Percentiles rank a stretch among this genome's conserved stretches.
phyloP scores from a whole-genome alignment of 2,888 invertebrate species.

The Drosophila imparisetae region DNA sequence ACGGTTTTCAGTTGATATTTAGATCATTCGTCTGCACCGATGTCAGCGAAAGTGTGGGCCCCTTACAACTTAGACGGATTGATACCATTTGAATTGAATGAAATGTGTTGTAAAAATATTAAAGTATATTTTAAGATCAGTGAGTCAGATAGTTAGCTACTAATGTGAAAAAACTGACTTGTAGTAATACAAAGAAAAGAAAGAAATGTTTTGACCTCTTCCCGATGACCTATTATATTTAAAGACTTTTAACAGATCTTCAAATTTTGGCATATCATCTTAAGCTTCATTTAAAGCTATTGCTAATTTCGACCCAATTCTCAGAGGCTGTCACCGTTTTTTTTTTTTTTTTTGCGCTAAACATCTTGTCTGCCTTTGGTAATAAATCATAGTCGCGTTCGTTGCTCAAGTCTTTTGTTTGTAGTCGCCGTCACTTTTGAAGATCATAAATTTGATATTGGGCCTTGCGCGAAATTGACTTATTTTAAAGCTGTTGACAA shows the following conservation, averaged over 20 bases:
- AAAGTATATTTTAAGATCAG: background rate
- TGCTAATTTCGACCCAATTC: slow-evolving; percentile 75
- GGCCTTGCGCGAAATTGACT: slow-evolving; percentile 44
- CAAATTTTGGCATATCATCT: slow-evolving; percentile 39
- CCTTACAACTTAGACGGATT: background rate
- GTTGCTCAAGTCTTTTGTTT: slow-evolving; percentile 49
- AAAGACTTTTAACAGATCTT: background rate
- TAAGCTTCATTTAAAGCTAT: slow-evolving; percentile 37
- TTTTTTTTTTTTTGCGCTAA: slow-evolving; percentile 28
- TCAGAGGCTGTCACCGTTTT: slow-evolving; percentile 56
- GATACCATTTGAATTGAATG: slow-evolving; percentile 11
- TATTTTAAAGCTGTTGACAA: slow-evolving; percentile 16
- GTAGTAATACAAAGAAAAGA: too few species aligned
- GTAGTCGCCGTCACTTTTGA: slow-evolving; percentile 45
- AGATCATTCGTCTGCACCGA: slow-evolving; percentile 45
- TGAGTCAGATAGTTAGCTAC: background rate
- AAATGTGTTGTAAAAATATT: background rate
- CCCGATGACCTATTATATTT: background rate
- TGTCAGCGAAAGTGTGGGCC: slow-evolving; percentile 61
- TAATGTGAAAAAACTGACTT: background rate
- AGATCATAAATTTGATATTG: slow-evolving; percentile 67
- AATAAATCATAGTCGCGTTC: slow-evolving; percentile 68
- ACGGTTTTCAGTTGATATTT: slow-evolving; percentile 34
- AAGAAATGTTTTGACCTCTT: background rate
- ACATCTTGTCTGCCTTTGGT: slow-evolving; percentile 35